These are phyloP conservation scores for Sapajus apella DNA, from an alignment of 2,113 vertebrate genomes.

Conservation along the genomic window DNA sequence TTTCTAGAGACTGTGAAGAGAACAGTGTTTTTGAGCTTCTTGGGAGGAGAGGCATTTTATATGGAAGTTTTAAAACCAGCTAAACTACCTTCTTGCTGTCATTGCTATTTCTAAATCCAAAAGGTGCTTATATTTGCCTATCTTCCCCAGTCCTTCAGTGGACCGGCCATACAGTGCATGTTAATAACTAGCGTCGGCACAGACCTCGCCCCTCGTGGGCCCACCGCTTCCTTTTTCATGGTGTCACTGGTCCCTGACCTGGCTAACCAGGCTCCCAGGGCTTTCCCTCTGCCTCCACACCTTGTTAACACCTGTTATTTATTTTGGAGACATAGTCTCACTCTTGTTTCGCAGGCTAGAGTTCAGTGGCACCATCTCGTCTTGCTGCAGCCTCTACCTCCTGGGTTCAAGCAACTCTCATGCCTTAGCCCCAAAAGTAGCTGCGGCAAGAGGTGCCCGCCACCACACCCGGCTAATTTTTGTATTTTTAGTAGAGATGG, in stretches of 20 bases:
- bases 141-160: background rate
- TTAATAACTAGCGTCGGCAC: background rate
- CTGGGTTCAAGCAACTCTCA: too few relatives aligned
- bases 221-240: accelerated
- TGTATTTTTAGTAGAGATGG: too few relatives aligned
- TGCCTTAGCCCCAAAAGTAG: too few relatives aligned
- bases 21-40: background rate
- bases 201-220: accelerated
- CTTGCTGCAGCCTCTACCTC: too few relatives aligned
- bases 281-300: background rate
- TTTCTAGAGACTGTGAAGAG: background rate
- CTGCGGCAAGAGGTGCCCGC: too few relatives aligned
- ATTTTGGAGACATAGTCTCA: too few relatives aligned
- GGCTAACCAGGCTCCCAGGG: background rate
- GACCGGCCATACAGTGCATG: accelerated
- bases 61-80: background rate
- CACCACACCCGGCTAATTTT: too few relatives aligned
- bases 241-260: background rate
- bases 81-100: background rate
- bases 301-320: background rate
- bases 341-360: too few relatives aligned
- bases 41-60: background rate
- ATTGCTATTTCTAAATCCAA: background rate
- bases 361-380: too few relatives aligned
- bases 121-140: background rate